phyloP scores from a whole-genome alignment of 2,113 vertebrate genomes.

The Zosterops japonicus region DNA sequence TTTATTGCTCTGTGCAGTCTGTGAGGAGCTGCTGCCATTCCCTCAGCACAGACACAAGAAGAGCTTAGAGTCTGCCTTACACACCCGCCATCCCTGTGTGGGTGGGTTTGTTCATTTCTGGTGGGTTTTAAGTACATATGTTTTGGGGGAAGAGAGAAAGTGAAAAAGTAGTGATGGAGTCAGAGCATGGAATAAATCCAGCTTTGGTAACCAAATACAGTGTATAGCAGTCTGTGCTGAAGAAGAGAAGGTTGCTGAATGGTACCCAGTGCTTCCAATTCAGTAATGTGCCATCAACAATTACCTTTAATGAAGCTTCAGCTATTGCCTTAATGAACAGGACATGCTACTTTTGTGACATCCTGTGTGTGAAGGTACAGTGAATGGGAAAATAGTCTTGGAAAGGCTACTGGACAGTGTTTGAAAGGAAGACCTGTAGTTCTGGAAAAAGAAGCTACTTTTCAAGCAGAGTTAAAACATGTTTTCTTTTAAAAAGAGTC shows the following conservation, averaged over 20 bases:
- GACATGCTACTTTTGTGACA: neutral
- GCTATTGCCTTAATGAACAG: neutral
- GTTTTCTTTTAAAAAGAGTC: neutral
- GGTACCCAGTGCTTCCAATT: neutral
- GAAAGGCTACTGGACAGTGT: neutral
- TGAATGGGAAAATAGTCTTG: neutral
- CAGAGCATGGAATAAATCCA: constrained; percentile 15
- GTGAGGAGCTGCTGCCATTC: neutral
- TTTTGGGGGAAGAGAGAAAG: constrained; percentile 49
- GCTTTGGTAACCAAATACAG: neutral
- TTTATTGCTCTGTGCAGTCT: neutral
- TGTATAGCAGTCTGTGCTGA: neutral
- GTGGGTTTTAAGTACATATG: constrained; percentile 19
- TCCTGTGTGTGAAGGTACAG: neutral
- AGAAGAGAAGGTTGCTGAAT: neutral
- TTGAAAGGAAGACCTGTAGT: neutral
- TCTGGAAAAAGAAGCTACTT: neutral
- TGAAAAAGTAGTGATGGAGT: neutral
- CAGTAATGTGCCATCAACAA: neutral
- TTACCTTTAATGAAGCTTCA: neutral
- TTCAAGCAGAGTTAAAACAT: neutral
- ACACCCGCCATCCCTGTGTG: neutral
- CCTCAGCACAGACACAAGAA: neutral
- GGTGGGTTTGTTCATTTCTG: constrained; percentile 42
- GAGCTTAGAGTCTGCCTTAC: neutral